Percentiles rank a stretch among this genome's conserved stretches.
Conservation (phyloP, 2,888 invertebrate genomes). For the Sesia apiformis region DNA sequence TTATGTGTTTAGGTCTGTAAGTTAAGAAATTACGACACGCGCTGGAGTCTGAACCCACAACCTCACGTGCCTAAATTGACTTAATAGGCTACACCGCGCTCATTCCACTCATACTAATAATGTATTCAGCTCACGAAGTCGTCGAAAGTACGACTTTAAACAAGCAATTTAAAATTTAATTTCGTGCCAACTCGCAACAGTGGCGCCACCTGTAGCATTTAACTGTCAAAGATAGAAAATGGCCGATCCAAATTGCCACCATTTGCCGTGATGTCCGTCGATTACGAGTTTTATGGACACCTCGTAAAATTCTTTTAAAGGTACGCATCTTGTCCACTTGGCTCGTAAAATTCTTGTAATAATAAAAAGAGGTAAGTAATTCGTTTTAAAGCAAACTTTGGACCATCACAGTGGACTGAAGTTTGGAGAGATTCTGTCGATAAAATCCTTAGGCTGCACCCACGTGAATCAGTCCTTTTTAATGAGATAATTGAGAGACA, state of each 20-base stretch:
- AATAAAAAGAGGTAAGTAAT: slow-evolving; percentile 16
- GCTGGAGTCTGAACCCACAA: too few species aligned
- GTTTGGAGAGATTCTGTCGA: not conserved
- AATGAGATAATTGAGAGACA: too few species aligned
- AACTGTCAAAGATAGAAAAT: slow-evolving; percentile 19
- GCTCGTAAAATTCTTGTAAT: slow-evolving; percentile 18
- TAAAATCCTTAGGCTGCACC: not conserved
- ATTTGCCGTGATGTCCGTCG: slow-evolving; percentile 24
- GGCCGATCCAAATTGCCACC: slow-evolving; percentile 22
- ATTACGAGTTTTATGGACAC: slow-evolving; percentile 34
- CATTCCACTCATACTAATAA: too few species aligned
- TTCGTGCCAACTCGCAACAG: slow-evolving; percentile 6
- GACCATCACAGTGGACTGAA: not conserved
- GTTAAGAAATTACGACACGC: too few species aligned
- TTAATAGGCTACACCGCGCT: too few species aligned
- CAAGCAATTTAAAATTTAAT: slow-evolving; percentile 11
- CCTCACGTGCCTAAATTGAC: too few species aligned
- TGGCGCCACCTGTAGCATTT: slow-evolving; percentile 27
- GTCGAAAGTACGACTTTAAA: slow-evolving; percentile 1
- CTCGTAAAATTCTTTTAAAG: slow-evolving; percentile 30
- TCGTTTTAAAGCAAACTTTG: slow-evolving; percentile 5
- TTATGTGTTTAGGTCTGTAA: too few species aligned
- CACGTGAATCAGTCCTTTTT: too few species aligned
- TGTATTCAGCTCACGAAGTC: not conserved
- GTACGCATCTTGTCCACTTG: slow-evolving; percentile 13